Conservation (phyloP, 2,888 invertebrate species). For the Cantharis nigra region DNA sequence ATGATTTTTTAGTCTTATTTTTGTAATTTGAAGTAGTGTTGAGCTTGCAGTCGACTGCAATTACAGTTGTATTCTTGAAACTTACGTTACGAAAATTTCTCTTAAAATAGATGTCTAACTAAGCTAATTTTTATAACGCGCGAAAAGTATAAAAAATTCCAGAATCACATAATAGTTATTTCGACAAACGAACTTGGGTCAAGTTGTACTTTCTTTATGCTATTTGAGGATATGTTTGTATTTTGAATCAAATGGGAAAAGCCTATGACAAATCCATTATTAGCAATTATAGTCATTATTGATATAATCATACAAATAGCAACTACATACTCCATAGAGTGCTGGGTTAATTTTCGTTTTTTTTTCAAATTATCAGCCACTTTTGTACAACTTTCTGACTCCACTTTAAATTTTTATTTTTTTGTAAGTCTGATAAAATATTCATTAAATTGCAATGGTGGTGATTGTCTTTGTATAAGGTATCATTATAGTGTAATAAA, state of each 20-base stretch:
- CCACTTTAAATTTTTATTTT: neutral
- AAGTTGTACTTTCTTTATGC: neutral
- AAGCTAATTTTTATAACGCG: too few relatives aligned
- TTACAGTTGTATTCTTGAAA: too few relatives aligned
- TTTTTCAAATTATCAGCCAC: neutral
- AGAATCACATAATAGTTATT: too few relatives aligned
- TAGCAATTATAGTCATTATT: neutral
- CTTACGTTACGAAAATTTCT: too few relatives aligned
- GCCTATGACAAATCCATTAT: neutral
- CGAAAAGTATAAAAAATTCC: too few relatives aligned
- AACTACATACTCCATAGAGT: too few relatives aligned
- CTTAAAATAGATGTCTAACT: too few relatives aligned
- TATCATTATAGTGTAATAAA: slow-evolving; percentile 26
- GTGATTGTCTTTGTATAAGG: slow-evolving; percentile 22
- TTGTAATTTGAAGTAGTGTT: too few relatives aligned
- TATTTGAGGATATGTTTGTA: neutral
- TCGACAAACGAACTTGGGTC: too few relatives aligned
- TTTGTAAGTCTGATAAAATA: slow-evolving; percentile 14
- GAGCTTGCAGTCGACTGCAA: too few relatives aligned
- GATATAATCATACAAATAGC: neutral
- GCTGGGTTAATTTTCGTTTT: neutral
- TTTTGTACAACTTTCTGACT: neutral
- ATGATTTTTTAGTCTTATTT: too few relatives aligned
- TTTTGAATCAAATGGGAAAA: neutral
- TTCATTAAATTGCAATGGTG: slow-evolving; percentile 27